Percentiles rank a stretch among this genome's conserved stretches.
phyloP scores from a whole-genome alignment of 2,888 invertebrate species.

The Sphaerophoria taeniata region DNA sequence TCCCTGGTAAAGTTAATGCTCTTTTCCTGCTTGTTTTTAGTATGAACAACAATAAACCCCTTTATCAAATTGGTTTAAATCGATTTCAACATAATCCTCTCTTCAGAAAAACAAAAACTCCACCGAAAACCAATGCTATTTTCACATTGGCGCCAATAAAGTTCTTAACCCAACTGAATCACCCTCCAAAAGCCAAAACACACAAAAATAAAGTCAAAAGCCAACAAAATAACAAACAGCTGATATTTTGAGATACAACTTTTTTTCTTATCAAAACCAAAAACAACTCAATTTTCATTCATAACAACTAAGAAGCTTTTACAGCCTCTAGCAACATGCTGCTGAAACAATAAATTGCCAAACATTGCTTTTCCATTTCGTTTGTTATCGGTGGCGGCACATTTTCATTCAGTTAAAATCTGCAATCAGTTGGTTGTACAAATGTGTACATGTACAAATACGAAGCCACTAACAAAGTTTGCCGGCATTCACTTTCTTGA shows the following conservation, averaged over 20 bases:
- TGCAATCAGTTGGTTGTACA: conserved; percentile 23
- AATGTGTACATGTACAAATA: neutral
- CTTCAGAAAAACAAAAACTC: neutral
- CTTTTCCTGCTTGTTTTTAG: too few species aligned
- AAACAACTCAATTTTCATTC: conserved; percentile 61
- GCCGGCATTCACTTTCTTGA: conserved; percentile 60
- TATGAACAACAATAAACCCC: too few species aligned
- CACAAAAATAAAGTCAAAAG: neutral
- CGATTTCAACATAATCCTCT: neutral
- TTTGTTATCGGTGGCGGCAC: conserved; percentile 51
- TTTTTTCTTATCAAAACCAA: conserved; percentile 45
- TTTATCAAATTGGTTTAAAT: neutral
- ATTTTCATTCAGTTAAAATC: conserved; percentile 33
- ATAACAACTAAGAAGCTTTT: conserved; percentile 58
- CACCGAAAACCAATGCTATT: neutral
- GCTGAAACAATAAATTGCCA: neutral
- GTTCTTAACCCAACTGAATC: conserved; percentile 4
- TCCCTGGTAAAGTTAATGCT: too few species aligned
- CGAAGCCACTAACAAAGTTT: conserved; percentile 45
- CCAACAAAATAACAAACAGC: conserved; percentile 29
- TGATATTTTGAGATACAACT: too few species aligned
- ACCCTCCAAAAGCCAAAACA: neutral
- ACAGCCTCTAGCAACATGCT: conserved; percentile 58
- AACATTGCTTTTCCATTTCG: conserved; percentile 37
- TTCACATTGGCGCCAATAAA: conserved; percentile 33